These are phyloP conservation scores for Mesodorylaimus sp. DNA, from an alignment of 2,888 invertebrate genomes.

Conservation along the genomic window DNA sequence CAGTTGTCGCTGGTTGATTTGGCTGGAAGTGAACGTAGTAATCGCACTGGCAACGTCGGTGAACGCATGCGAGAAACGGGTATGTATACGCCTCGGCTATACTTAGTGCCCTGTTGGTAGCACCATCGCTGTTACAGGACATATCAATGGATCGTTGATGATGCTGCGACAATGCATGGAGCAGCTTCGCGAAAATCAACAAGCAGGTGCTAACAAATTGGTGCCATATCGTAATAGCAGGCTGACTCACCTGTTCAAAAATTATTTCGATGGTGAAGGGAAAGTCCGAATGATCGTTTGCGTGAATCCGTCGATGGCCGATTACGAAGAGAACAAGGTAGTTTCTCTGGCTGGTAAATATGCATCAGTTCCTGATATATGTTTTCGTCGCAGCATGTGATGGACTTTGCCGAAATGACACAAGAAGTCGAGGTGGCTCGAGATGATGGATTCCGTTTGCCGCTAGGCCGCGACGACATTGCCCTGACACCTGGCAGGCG, in stretches of 20 bases:
- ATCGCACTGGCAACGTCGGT: constrained; percentile 70
- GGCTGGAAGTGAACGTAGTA: constrained; percentile 85
- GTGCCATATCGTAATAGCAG: constrained; percentile 87
- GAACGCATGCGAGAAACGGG: constrained; percentile 48
- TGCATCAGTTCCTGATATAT: background rate
- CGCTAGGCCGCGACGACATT: no score
- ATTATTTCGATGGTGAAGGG: constrained; percentile 91
- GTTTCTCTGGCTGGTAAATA: no score
- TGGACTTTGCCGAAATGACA: constrained; percentile 90
- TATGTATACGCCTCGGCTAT: no score
- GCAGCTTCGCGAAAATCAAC: constrained; percentile 15
- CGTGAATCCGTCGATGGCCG: constrained; percentile 71
- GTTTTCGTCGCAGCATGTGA: constrained; percentile 49
- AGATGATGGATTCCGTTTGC: no score
- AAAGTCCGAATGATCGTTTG: constrained; percentile 90
- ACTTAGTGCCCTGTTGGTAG: no score
- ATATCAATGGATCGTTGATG: constrained; percentile 92
- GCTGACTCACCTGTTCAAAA: constrained; percentile 83
- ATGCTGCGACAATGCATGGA: constrained; percentile 76
- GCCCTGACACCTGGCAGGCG: constrained; percentile 10
- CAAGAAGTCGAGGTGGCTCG: constrained; percentile 82
- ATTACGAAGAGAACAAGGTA: constrained; percentile 82
- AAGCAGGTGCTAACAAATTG: constrained; percentile 43
- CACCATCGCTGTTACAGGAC: no score
- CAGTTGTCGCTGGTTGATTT: constrained; percentile 89